These are phyloP conservation scores for Heliconius ethilla DNA, from an alignment of 2,888 invertebrate species.

Conservation along the genomic window DNA sequence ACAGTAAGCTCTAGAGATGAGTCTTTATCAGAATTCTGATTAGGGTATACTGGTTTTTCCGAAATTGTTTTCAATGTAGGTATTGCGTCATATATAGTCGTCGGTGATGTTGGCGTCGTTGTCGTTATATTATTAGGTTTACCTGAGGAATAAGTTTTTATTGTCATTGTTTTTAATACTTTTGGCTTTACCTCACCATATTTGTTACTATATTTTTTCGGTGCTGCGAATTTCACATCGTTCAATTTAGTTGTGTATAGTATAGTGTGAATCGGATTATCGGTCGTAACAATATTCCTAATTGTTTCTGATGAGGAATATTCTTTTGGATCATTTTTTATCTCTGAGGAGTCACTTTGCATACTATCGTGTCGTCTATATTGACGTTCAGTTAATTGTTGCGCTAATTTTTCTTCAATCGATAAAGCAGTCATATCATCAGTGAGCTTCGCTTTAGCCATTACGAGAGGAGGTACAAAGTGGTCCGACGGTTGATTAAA, in stretches of 20 bases:
- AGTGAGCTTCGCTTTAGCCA: constrained; percentile 78
- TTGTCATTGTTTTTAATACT: constrained; percentile 47
- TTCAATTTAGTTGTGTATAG: constrained; percentile 47
- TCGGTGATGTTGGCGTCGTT: constrained; percentile 29
- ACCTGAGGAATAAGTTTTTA: constrained; percentile 7
- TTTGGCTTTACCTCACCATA: constrained; percentile 59
- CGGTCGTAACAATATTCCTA: constrained; percentile 45
- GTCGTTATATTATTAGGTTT: constrained; percentile 20
- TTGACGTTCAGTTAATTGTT: constrained; percentile 68
- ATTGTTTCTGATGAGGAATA: constrained; percentile 40
- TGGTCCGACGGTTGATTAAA: constrained; percentile 78
- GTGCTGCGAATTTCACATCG: constrained; percentile 56
- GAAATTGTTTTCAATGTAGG: constrained; percentile 40
- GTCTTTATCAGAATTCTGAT: constrained; percentile 53
- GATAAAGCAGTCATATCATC: constrained; percentile 79
- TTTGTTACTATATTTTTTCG: constrained; percentile 69
- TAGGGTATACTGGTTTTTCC: constrained; percentile 13
- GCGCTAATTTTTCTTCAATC: constrained; percentile 75
- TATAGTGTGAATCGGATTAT: constrained; percentile 47
- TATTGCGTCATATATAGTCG: constrained; percentile 45
- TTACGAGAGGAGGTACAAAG: constrained; percentile 77
- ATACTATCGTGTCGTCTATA: constrained; percentile 50
- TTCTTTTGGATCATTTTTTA: constrained; percentile 46
- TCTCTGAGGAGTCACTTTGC: constrained; percentile 45
- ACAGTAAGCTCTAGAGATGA: constrained; percentile 67